Percentiles rank a stretch among this genome's conserved stretches.
phyloP scores from a whole-genome alignment of 2,113 vertebrate genomes.

The Scophthalmus maximus region DNA sequence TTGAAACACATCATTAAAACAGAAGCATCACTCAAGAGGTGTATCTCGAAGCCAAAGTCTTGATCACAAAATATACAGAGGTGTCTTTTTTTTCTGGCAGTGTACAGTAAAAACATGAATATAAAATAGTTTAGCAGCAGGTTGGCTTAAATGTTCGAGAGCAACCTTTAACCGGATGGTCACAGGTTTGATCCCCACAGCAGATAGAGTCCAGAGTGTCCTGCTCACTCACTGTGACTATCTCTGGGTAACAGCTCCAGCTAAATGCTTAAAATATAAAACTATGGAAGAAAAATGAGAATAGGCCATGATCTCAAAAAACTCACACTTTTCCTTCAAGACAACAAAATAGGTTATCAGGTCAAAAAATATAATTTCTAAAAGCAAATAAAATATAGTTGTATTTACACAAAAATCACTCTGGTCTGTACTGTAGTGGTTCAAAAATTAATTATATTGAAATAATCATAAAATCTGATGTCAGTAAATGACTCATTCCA shows the following conservation, averaged over 20 bases:
- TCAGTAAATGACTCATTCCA: conserved; percentile 31
- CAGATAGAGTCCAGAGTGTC: conserved; percentile 39
- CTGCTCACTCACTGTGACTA: conserved; percentile 12
- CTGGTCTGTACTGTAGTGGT: conserved; percentile 35
- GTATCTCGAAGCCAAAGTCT: conserved; percentile 1
- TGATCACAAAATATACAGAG: conserved; percentile 36
- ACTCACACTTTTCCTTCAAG: conserved; percentile 51
- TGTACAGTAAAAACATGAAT: conserved; percentile 53
- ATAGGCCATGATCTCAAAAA: conserved; percentile 48
- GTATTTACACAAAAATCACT: conserved; percentile 73
- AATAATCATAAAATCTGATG: conserved; percentile 20
- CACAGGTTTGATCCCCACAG: conserved; percentile 60
- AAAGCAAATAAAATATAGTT: conserved; percentile 41
- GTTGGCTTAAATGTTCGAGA: conserved; percentile 51
- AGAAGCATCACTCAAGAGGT: conserved; percentile 3
- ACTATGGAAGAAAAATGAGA: conserved; percentile 53
- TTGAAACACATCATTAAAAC: conserved; percentile 10
- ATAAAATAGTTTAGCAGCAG: conserved; percentile 69
- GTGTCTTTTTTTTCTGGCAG: conserved; percentile 25
- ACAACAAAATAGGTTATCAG: conserved; percentile 43
- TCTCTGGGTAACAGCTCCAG: conserved; percentile 51
- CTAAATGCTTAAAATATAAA: conserved; percentile 53
- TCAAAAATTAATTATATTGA: conserved; percentile 33
- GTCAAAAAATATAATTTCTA: conserved; percentile 45
- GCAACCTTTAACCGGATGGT: conserved; percentile 43